phyloP scores from a whole-genome alignment of 1,140 invertebrate species.

The Ostrea denselamellosa region DNA sequence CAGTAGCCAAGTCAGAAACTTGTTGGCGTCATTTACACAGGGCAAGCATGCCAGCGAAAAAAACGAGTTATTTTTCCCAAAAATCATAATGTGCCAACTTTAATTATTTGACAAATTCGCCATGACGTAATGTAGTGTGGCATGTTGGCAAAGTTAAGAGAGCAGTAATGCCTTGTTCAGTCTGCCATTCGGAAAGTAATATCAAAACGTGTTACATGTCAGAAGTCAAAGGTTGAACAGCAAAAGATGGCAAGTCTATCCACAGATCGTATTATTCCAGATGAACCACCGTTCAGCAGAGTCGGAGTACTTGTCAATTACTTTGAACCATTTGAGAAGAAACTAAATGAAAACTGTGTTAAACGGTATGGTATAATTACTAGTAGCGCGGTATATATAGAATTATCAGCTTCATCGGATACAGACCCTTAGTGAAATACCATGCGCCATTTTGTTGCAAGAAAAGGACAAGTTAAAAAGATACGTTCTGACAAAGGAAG shows the following conservation, averaged over 20 bases:
- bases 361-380: slow-evolving; percentile 64
- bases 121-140: too few species aligned
- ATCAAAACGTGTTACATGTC: neutral
- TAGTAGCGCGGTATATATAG: slow-evolving; percentile 62
- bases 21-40: slow-evolving; percentile 53
- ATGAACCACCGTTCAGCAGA: slow-evolving; percentile 62
- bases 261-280: slow-evolving; percentile 44
- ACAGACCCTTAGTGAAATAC: slow-evolving; percentile 57
- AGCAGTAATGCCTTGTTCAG: neutral
- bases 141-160: too few species aligned
- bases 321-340: slow-evolving; percentile 66
- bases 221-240: neutral
- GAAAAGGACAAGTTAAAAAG: slow-evolving; percentile 48
- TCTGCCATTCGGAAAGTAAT: neutral
- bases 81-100: too few species aligned
- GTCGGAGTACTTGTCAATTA: slow-evolving; percentile 67
- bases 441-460: slow-evolving; percentile 55
- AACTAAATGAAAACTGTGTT: slow-evolving; percentile 42
- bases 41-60: neutral
- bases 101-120: too few species aligned
- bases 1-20: neutral
- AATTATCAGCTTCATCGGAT: slow-evolving; percentile 56
- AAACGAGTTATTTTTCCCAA: too few species aligned
- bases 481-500: slow-evolving; percentile 38
- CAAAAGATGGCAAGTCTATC: slow-evolving; percentile 54